A percentile compares a stretch with the other conserved stretches of the same genome.
Evolutionary conservation across 2,888 invertebrate genomes (phyloP).

Genomic region (Ptychoptera albimana): DNA sequence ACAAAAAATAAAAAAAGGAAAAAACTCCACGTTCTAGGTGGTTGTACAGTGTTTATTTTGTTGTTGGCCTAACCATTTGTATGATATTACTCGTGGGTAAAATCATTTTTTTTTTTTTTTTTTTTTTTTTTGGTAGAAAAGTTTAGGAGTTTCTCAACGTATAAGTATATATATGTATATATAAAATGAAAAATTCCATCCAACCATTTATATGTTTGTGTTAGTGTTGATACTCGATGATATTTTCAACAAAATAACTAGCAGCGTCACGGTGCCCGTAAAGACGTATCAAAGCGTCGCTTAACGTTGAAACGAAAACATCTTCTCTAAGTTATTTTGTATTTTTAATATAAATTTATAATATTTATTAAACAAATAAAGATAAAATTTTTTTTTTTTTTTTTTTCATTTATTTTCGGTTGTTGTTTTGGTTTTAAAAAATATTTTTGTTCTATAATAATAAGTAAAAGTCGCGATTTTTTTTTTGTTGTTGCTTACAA

Average conservation of each 20-base stretch:
- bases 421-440: conserved; percentile 2
- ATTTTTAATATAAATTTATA: conserved; percentile 1
- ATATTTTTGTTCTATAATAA: background rate
- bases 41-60: no score
- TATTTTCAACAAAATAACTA: conserved; percentile 7
- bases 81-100: no score
- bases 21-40: no score
- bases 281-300: conserved; percentile 30
- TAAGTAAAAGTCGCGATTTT: no score
- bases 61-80: no score
- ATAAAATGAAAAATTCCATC: background rate
- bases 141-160: background rate
- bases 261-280: conserved; percentile 16
- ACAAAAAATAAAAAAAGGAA: no score
- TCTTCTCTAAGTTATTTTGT: conserved; percentile 14
- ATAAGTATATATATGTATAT: background rate
- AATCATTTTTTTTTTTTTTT: no score
- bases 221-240: conserved; percentile 6
- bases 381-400: background rate
- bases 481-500: no score
- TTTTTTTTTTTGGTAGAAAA: no score
- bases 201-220: conserved; percentile 3
- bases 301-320: conserved; percentile 34
- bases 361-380: background rate
- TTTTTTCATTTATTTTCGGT: background rate